Conservation (phyloP, 2,888 invertebrate genomes). For the Xiphydria camelus region DNA sequence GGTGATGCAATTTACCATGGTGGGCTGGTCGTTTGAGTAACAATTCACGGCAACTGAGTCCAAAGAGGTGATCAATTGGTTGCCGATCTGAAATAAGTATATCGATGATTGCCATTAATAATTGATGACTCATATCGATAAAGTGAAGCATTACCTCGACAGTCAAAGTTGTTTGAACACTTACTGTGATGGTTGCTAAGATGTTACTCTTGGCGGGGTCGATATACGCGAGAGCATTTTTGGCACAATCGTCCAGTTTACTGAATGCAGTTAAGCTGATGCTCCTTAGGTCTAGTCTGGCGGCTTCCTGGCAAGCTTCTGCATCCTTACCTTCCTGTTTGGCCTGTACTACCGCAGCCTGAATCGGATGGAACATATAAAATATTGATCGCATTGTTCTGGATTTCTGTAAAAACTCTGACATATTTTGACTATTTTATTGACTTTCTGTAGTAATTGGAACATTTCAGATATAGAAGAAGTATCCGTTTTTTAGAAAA, state of each 20-base stretch:
- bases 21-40: neutral
- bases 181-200: slow-evolving; percentile 13
- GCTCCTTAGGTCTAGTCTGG: slow-evolving; percentile 15
- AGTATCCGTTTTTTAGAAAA: neutral
- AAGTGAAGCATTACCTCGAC: too few relatives aligned
- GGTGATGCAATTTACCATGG: slow-evolving; percentile 19
- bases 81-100: slow-evolving; percentile 32
- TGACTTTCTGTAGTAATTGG: too few relatives aligned
- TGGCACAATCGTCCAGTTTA: slow-evolving; percentile 18
- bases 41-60: slow-evolving; percentile 17
- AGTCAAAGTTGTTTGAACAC: neutral
- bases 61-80: slow-evolving; percentile 23
- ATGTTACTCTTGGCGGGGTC: slow-evolving; percentile 16
- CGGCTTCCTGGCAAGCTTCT: slow-evolving; percentile 21
- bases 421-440: neutral
- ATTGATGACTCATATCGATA: too few relatives aligned
- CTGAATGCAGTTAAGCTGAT: slow-evolving; percentile 13
- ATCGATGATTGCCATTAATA: neutral
- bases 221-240: slow-evolving; percentile 10
- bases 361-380: too few relatives aligned
- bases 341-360: too few relatives aligned
- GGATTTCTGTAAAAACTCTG: neutral
- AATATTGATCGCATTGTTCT: too few relatives aligned
- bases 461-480: too few relatives aligned
- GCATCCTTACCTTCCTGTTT: slow-evolving; percentile 18